Evolutionary conservation across 2,888 invertebrate genomes (phyloP).

Genomic region (Scotopteryx bipunctaria): DNA sequence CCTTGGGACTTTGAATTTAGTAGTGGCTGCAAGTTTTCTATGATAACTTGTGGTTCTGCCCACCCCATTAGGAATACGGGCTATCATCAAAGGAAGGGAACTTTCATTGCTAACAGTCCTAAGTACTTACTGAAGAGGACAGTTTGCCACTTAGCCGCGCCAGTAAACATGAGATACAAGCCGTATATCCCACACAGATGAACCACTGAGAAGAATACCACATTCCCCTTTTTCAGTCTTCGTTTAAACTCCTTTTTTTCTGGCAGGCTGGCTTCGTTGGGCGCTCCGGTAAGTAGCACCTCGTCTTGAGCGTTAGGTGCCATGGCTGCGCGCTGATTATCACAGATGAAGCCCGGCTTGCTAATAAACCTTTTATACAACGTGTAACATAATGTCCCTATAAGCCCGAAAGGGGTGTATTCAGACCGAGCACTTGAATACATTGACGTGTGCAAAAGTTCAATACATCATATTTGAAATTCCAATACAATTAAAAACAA

Average conservation of each 20-base stretch:
- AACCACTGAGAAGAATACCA: constrained; percentile 1
- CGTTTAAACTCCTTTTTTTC: constrained; percentile 4
- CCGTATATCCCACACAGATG: constrained; percentile 17
- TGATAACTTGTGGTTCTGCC: no score
- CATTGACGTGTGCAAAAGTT: no score
- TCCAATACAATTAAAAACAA: no score
- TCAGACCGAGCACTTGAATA: no score
- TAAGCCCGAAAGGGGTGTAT: no score
- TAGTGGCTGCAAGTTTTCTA: no score
- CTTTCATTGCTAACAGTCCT: no score
- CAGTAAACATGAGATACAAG: constrained; percentile 3
- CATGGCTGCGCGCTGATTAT: background rate
- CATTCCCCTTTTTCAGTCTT: constrained; percentile 1
- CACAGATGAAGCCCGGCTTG: background rate
- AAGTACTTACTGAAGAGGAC: constrained; percentile 14
- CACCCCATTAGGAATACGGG: no score
- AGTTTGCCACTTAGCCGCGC: constrained; percentile 12
- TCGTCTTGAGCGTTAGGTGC: constrained; percentile 1
- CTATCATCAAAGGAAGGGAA: no score
- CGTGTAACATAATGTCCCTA: background rate
- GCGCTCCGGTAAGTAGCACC: background rate
- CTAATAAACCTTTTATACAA: background rate
- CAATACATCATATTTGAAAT: no score
- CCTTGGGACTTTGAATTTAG: no score
- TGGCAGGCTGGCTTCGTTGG: no score